Evolutionary conservation across 2,888 invertebrate species (phyloP).

Genomic region (Acronicta alni): DNA sequence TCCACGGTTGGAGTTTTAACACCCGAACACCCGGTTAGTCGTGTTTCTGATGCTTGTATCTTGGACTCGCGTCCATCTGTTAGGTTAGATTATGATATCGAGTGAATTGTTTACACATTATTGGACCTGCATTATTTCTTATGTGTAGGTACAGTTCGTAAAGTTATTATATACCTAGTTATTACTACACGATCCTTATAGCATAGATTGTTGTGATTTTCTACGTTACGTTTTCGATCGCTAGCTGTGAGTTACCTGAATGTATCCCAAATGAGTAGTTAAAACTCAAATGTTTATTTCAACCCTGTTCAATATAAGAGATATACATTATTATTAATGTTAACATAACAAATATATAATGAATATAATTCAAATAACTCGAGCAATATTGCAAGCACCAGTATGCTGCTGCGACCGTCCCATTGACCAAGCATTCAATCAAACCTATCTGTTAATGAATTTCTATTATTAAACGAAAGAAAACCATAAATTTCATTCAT

Average conservation of each 20-base stretch:
- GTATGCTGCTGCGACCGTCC: slow-evolving; percentile 69
- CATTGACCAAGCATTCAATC: slow-evolving; percentile 64
- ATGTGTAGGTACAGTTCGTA: slow-evolving; percentile 73
- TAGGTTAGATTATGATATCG: slow-evolving; percentile 76
- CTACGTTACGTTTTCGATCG: slow-evolving; percentile 77
- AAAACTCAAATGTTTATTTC: slow-evolving; percentile 47
- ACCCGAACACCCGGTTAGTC: slow-evolving; percentile 73
- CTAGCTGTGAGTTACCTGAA: slow-evolving; percentile 72
- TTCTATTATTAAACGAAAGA: slow-evolving; percentile 27
- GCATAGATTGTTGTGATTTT: slow-evolving; percentile 75
- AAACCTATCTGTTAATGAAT: slow-evolving; percentile 43
- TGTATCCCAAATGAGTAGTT: slow-evolving; percentile 47
- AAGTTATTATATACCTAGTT: slow-evolving; percentile 73
- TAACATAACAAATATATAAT: slow-evolving; percentile 35
- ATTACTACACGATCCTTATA: slow-evolving; percentile 74
- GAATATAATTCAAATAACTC: slow-evolving; percentile 36
- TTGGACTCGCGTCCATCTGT: slow-evolving; percentile 80
- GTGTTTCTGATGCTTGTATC: slow-evolving; percentile 79
- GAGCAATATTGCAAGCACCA: slow-evolving; percentile 47
- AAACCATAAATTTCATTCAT: slow-evolving; percentile 17
- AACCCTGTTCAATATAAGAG: slow-evolving; percentile 42
- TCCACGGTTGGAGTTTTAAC: slow-evolving; percentile 79
- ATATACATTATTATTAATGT: slow-evolving; percentile 36
- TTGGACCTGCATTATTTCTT: slow-evolving; percentile 73
- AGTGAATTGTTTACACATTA: slow-evolving; percentile 78